Conservation (phyloP, 1,140 invertebrate genomes). For the Drosophila suzukii region DNA sequence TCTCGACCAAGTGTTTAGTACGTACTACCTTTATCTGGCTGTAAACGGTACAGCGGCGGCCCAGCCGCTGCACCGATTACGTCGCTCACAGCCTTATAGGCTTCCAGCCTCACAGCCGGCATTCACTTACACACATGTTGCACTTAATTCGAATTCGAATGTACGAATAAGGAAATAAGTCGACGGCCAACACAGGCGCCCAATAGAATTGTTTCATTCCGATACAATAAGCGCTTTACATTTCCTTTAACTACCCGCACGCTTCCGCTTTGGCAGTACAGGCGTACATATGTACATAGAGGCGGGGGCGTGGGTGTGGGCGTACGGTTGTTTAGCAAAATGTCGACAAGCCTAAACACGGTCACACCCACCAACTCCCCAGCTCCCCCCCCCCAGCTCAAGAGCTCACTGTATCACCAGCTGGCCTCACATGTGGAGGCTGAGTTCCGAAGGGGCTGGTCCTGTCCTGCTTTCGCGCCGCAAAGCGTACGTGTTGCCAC, state of each 20-base stretch:
- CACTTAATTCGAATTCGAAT: constrained; percentile 39
- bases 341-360: constrained; percentile 54
- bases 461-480: constrained; percentile 51
- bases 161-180: constrained; percentile 27
- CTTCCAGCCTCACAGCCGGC: background rate
- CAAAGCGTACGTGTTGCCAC: background rate
- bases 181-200: constrained; percentile 24
- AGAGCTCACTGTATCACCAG: constrained; percentile 1
- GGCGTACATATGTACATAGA: constrained; percentile 6
- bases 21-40: background rate
- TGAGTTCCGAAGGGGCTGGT: constrained; percentile 22
- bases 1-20: background rate
- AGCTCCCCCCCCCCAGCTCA: constrained; percentile 6
- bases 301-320: constrained; percentile 15
- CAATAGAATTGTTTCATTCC: constrained; percentile 74
- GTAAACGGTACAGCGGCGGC: background rate
- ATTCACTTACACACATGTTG: background rate
- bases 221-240: constrained; percentile 66
- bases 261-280: constrained; percentile 55
- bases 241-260: constrained; percentile 71
- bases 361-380: constrained; percentile 40
- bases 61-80: background rate
- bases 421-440: constrained; percentile 8
- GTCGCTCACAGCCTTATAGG: background rate
- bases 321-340: constrained; percentile 42